Conservation (phyloP, 1,140 invertebrate species). For the Pogonus chalceus region DNA sequence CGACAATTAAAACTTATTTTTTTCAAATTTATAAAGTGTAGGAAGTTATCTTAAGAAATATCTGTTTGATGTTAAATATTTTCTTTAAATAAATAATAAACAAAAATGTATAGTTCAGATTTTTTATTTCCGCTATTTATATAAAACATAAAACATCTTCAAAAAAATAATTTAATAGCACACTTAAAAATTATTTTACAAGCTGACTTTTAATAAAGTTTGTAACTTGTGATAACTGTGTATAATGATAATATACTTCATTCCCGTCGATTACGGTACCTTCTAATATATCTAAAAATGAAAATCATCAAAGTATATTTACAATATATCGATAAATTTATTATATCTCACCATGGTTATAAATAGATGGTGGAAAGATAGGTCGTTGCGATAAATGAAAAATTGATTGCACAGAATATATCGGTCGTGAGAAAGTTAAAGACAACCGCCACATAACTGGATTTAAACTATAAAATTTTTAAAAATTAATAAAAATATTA, state of each 20-base stretch:
- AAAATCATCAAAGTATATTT: not conserved
- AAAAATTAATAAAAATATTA: not conserved
- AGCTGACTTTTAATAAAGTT: not conserved
- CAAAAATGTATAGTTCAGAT: too few relatives aligned
- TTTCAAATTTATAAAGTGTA: too few relatives aligned
- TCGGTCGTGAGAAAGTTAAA: not conserved
- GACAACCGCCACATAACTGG: not conserved
- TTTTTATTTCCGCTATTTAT: too few relatives aligned
- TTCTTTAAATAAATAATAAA: too few relatives aligned
- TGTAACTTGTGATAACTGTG: not conserved
- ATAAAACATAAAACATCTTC: too few relatives aligned
- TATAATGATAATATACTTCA: conserved; percentile 1
- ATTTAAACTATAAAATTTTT: not conserved
- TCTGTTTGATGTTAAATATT: too few relatives aligned
- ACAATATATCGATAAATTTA: not conserved
- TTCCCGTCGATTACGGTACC: not conserved
- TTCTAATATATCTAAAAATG: not conserved
- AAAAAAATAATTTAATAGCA: too few relatives aligned
- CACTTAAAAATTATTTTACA: too few relatives aligned
- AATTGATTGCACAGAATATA: not conserved
- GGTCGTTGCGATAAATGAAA: not conserved
- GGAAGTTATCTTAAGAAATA: too few relatives aligned
- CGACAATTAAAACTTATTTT: too few relatives aligned
- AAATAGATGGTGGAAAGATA: not conserved
- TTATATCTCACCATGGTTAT: not conserved